Base-by-base conservation (phyloP, 2,888 invertebrate species). In the Eretmocerus hayati region DNA sequence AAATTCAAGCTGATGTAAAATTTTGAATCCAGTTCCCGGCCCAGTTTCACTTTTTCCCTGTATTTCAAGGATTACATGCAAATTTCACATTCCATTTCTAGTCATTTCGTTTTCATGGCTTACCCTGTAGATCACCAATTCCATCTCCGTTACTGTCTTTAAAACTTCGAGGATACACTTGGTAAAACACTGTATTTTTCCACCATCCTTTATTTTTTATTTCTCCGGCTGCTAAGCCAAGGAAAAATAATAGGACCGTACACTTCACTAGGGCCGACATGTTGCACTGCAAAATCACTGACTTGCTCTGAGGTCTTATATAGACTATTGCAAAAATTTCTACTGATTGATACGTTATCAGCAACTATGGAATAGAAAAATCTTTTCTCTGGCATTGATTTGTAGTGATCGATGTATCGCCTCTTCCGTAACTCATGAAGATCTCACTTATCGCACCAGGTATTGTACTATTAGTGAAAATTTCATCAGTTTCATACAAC, bases 151-250 rank as follows among this genome's bases (percentile, higher is more conserved):
- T 40, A 15, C 54, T 49, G 45, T 69, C 69, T 61, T 45, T 63
- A 38, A 69, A 65, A 58, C 68, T 69, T 8, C 65, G 52, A 0
- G 69, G 67, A 23, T 68, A 69, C 47, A 69, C 59, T 54, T 69
- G 68, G 51, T 69, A 69, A 42, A 69, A 65, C 2, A 66, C 56
- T 2, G 62, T 59, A 21, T 63, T 58, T n/a, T 54, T 59, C 66
- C 67, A 69, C 67, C 69, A 69, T 50, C 64, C 67, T 40, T 52
- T 52, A 33, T 69, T 53, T 8, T 46, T 44, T 5, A 67, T 66
- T 45, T 60, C 56, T 15, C 59, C 59, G 18, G 54, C 37, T 3
- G 54, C 51, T 8, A 57, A 11, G 22, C 56, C 54, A 15, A 56
- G 36, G 36, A 56, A 41, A 21, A 65, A 13, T 9, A 63, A 46